These are phyloP conservation scores for Sclerodermus sp. DNA, from an alignment of 2,888 invertebrate species.

Conservation along the genomic window DNA sequence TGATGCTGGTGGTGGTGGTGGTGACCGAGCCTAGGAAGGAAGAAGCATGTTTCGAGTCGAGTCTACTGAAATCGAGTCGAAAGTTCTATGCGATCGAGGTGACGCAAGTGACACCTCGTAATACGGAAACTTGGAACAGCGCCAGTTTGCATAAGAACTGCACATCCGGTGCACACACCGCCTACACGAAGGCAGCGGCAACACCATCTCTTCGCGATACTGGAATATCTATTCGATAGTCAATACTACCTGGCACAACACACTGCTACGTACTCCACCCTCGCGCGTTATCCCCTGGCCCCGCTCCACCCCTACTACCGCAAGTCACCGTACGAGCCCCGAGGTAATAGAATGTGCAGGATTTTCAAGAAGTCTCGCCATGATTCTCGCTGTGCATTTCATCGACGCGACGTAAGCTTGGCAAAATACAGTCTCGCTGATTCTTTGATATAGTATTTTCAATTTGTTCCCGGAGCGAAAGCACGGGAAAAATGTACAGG, in stretches of 20 bases:
- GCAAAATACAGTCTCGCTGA: no score
- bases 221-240: slow-evolving; percentile 38
- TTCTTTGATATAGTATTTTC: background rate
- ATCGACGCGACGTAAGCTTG: background rate
- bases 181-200: slow-evolving; percentile 18
- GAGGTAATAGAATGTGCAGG: slow-evolving; percentile 29
- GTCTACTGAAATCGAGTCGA: slow-evolving; percentile 31
- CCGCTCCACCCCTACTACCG: slow-evolving; percentile 1
- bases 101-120: slow-evolving; percentile 52
- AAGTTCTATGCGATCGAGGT: slow-evolving; percentile 27
- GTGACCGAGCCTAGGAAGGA: slow-evolving; percentile 7
- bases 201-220: slow-evolving; percentile 16
- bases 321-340: slow-evolving; percentile 12
- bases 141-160: slow-evolving; percentile 55
- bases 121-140: slow-evolving; percentile 47
- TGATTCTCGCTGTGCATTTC: background rate
- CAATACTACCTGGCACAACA: slow-evolving; percentile 39
- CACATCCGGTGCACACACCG: slow-evolving; percentile 42
- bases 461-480: no score
- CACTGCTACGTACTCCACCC: slow-evolving; percentile 24
- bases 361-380: slow-evolving; percentile 16
- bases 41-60: slow-evolving; percentile 6
- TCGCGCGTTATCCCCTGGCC: slow-evolving; percentile 8
- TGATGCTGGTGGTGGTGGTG: background rate
- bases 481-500: no score